These are phyloP conservation scores for Drosophila villosipedis DNA, from an alignment of 2,888 invertebrate genomes.

Conservation along the genomic window DNA sequence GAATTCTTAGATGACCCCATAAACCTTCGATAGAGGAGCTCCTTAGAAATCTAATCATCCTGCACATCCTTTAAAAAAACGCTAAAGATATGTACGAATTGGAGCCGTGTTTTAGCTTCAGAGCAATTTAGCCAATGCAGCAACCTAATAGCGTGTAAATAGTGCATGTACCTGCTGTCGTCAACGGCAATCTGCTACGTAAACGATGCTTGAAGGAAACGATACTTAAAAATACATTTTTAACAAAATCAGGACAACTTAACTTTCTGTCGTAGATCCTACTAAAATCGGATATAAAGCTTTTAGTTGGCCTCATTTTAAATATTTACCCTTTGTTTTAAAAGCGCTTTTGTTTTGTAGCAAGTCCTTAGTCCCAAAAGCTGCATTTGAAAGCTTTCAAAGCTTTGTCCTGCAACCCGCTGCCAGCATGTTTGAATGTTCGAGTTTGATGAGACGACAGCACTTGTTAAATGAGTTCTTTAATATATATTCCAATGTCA, in stretches of 20 bases:
- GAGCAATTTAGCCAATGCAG: neutral
- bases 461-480: neutral
- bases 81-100: neutral
- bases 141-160: neutral
- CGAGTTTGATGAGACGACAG: neutral
- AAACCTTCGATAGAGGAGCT: neutral
- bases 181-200: neutral
- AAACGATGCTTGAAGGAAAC: neutral
- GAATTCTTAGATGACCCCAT: neutral
- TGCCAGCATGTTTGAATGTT: slow-evolving; percentile 2
- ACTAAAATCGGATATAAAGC: neutral
- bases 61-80: neutral
- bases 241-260: neutral
- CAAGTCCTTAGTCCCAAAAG: slow-evolving; percentile 3
- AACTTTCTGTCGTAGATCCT: neutral
- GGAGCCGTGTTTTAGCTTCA: neutral
- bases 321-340: neutral
- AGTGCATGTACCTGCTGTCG: neutral
- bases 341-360: neutral
- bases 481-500: neutral
- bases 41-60: neutral
- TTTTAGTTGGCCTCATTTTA: neutral
- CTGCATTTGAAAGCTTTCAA: slow-evolving; percentile 6
- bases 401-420: slow-evolving; percentile 16
- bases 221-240: neutral